phyloP scores from a whole-genome alignment of 2,113 vertebrate species.

The Aspiorhynchus laticeps region DNA sequence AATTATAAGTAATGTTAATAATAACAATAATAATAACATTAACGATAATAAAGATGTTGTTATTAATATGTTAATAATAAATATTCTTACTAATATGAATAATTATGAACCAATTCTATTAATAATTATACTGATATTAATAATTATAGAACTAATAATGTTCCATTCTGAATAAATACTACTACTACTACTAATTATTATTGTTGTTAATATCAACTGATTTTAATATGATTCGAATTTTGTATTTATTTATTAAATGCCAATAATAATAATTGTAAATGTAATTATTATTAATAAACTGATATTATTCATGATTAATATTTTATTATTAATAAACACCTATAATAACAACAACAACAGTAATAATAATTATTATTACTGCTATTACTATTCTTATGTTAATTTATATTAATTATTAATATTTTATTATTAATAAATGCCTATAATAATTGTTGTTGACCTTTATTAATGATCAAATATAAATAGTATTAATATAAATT shows the following conservation, averaged over 20 bases:
- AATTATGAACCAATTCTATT: not conserved
- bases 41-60: not conserved
- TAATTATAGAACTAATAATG: not conserved
- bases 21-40: not conserved
- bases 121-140: not conserved
- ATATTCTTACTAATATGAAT: not conserved
- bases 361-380: too few species aligned
- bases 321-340: not conserved
- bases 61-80: not conserved
- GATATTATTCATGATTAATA: not conserved
- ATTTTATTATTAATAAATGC: not conserved
- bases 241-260: too few species aligned
- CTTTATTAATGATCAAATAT: not conserved
- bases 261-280: too few species aligned
- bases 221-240: not conserved
- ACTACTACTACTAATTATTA: too few species aligned
- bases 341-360: too few species aligned
- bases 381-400: too few species aligned
- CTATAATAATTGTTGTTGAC: not conserved
- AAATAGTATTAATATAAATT: not conserved
- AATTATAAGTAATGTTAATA: not conserved
- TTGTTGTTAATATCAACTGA: not conserved
- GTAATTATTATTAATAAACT: too few species aligned
- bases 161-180: too few species aligned
- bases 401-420: not conserved